phyloP scores from a whole-genome alignment of 2,113 vertebrate species.

The Hystrix cristata region DNA sequence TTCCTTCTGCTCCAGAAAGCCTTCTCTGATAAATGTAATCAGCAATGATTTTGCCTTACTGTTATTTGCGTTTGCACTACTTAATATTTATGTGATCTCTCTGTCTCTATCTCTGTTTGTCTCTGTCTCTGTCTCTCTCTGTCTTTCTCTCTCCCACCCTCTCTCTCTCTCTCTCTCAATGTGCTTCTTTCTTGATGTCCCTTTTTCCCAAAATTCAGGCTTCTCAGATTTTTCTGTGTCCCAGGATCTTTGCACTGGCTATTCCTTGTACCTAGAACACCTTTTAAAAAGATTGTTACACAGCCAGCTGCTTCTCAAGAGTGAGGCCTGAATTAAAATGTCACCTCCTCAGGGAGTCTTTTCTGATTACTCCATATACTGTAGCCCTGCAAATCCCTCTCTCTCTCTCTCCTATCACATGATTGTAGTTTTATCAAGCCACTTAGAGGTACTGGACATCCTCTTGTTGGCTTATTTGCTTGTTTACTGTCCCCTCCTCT shows the following conservation, averaged over 20 bases:
- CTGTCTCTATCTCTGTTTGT: not conserved
- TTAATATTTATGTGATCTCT: not conserved
- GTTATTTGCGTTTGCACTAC: not conserved
- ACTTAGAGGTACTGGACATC: not conserved
- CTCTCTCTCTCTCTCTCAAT: not conserved
- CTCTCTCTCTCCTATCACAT: not conserved
- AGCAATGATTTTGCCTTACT: not conserved
- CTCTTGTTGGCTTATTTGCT: not conserved
- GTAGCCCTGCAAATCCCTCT: not conserved
- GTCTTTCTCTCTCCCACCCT: not conserved
- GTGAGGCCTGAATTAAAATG: not conserved
- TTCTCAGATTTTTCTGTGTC: not conserved
- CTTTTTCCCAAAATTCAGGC: not conserved
- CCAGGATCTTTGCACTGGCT: not conserved
- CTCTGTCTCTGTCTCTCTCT: not conserved
- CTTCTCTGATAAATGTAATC: not conserved
- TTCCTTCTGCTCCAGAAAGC: not conserved
- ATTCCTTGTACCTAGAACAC: not conserved
- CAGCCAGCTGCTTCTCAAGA: not conserved
- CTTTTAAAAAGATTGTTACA: not conserved
- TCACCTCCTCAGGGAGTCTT: not conserved
- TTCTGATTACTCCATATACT: not conserved
- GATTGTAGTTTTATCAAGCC: not conserved
- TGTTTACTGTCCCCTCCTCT: not conserved
- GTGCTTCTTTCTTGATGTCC: not conserved